A percentile compares a stretch with the other conserved stretches of the same genome.
These are phyloP conservation scores for Vanessa cardui DNA, from an alignment of 2,888 invertebrate genomes.

Conservation along the genomic window DNA sequence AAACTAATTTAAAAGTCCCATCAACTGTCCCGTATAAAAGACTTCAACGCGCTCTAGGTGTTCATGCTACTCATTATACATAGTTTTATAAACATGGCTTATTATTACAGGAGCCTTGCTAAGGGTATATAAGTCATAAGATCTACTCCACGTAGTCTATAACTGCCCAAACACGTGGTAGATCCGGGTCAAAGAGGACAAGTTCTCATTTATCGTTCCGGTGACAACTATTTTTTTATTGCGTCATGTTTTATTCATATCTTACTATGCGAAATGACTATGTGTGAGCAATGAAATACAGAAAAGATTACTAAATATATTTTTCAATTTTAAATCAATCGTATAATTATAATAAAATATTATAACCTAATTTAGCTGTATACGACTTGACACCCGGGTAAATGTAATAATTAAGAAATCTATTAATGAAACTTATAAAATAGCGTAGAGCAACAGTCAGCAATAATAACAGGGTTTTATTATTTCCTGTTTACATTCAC, in stretches of 20 bases:
- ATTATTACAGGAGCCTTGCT: not conserved
- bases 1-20: not conserved
- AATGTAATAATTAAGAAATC: not conserved
- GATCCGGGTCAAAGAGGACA: conserved; percentile 75
- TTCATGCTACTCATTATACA: not conserved
- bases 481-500: conserved; percentile 40
- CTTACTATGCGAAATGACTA: conserved; percentile 24
- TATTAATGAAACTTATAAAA: conserved; percentile 10
- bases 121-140: conserved; percentile 13
- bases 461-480: conserved; percentile 34
- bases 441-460: conserved; percentile 21
- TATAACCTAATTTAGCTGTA: not conserved
- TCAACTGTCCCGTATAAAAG: conserved; percentile 54
- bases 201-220: conserved; percentile 59
- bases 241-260: conserved; percentile 47
- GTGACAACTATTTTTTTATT: conserved; percentile 48
- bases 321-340: not conserved
- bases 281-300: not conserved
- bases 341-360: not conserved
- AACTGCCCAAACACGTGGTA: conserved; percentile 53
- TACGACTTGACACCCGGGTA: not conserved
- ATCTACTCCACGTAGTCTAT: conserved; percentile 31
- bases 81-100: not conserved
- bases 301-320: not conserved
- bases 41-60: conserved; percentile 65